Evolutionary conservation across 23 tunicate genomes (phyloP).

Genomic region (Trididemnum nubilum): DNA sequence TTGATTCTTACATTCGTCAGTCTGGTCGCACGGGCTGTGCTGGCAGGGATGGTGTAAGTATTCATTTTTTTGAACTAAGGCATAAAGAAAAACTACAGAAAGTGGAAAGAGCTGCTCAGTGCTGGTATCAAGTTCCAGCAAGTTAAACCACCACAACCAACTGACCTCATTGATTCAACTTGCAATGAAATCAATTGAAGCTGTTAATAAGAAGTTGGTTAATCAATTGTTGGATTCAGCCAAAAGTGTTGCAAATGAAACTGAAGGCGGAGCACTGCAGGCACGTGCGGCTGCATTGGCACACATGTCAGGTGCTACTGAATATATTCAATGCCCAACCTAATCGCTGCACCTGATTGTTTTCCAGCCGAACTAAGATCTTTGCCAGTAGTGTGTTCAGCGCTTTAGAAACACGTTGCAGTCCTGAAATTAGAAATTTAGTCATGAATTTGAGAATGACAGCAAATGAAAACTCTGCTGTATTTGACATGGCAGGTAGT

Average conservation of each 20-base stretch:
- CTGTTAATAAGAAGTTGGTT: conserved; percentile 43
- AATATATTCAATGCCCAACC: too few relatives aligned
- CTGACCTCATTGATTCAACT: too few relatives aligned
- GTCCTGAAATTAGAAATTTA: conserved; percentile 53
- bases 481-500: conserved; percentile 73
- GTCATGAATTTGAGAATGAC: conserved; percentile 54
- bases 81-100: conserved; percentile 45
- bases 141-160: conserved; percentile 81
- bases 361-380: conserved; percentile 36
- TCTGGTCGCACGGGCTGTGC: conserved; percentile 99
- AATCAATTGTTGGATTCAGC: conserved; percentile 77
- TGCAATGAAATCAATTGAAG: conserved; percentile 52
- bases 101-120: conserved; percentile 73
- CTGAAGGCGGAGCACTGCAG: conserved; percentile 78
- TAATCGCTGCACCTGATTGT: conserved; percentile 69
- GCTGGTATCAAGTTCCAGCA: conserved; percentile 79
- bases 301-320: conserved; percentile 77
- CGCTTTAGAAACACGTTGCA: conserved; percentile 37
- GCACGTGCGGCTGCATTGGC: conserved; percentile 89
- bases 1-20: conserved; percentile 96
- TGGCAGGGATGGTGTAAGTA: conserved; percentile 81
- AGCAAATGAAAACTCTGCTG: conserved; percentile 75
- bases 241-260: conserved; percentile 58
- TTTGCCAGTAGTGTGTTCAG: conserved; percentile 50
- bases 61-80: conserved; percentile 85